A percentile compares a stretch with the other conserved stretches of the same genome.
Conservation (phyloP, 2,797 vertebrate species). For the Pteronotus mesoamericanus region DNA sequence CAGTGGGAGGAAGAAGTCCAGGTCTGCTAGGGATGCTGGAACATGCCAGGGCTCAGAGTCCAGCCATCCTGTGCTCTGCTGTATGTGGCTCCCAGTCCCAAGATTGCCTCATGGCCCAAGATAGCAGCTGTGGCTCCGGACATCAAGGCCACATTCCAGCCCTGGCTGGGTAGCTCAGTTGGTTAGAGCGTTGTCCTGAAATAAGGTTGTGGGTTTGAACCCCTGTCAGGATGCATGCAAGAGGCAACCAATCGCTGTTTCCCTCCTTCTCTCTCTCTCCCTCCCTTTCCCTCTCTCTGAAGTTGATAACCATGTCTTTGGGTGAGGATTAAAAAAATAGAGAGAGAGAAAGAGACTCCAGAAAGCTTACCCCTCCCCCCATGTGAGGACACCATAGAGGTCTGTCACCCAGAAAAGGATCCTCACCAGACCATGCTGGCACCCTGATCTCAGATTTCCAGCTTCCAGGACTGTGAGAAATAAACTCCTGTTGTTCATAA, state of each 20-base stretch:
- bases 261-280: too few relatives aligned
- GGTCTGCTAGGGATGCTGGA: too few relatives aligned
- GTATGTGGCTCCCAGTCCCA: not conserved
- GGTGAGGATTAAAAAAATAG: too few relatives aligned
- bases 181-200: not conserved
- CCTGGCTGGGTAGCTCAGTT: not conserved
- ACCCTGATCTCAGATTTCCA: not conserved
- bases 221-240: not conserved
- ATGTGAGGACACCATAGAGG: too few relatives aligned
- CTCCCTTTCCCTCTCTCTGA: too few relatives aligned
- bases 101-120: not conserved
- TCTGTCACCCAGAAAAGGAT: too few relatives aligned
- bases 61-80: not conserved
- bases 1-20: not conserved
- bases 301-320: too few relatives aligned
- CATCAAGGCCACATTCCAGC: not conserved
- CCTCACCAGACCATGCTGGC: too few relatives aligned
- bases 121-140: not conserved
- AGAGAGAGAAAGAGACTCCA: too few relatives aligned
- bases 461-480: not conserved
- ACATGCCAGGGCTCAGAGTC: too few relatives aligned
- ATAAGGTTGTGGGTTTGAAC: not conserved
- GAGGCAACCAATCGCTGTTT: not conserved
- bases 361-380: too few relatives aligned
- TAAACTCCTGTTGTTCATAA: not conserved